phyloP scores from a whole-genome alignment of 2,113 vertebrate species.

The Prionailurus viverrinus region DNA sequence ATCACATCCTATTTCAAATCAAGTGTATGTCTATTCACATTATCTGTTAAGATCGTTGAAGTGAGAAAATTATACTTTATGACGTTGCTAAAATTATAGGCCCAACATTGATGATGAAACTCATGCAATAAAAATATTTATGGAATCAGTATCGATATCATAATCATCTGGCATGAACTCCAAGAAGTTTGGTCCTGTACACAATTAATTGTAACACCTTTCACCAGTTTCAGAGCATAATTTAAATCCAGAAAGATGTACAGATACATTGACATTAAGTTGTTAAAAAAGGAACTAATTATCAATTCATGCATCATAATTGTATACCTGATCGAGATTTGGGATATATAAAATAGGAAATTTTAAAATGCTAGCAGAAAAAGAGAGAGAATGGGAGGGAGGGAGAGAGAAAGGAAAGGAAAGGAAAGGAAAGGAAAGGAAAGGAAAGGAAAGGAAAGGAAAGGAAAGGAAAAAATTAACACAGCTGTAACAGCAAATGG shows the following conservation, averaged over 20 bases:
- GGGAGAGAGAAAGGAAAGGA: rapidly evolving
- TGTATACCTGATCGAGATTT: neutral
- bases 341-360: neutral
- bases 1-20: neutral
- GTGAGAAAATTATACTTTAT: neutral
- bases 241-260: neutral
- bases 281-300: neutral
- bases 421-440: rapidly evolving
- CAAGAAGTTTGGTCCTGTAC: neutral
- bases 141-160: neutral
- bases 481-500: slow-evolving; percentile 10
- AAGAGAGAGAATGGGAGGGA: neutral
- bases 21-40: neutral
- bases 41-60: neutral
- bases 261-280: neutral
- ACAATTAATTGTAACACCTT: neutral
- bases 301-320: neutral
- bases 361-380: neutral
- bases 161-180: neutral
- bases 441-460: neutral
- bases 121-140: neutral
- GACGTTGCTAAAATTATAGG: neutral
- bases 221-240: neutral
- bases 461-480: neutral
- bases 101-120: neutral